These are phyloP conservation scores for Pluvialis apricaria DNA, from an alignment of 2,113 vertebrate genomes.

Conservation along the genomic window DNA sequence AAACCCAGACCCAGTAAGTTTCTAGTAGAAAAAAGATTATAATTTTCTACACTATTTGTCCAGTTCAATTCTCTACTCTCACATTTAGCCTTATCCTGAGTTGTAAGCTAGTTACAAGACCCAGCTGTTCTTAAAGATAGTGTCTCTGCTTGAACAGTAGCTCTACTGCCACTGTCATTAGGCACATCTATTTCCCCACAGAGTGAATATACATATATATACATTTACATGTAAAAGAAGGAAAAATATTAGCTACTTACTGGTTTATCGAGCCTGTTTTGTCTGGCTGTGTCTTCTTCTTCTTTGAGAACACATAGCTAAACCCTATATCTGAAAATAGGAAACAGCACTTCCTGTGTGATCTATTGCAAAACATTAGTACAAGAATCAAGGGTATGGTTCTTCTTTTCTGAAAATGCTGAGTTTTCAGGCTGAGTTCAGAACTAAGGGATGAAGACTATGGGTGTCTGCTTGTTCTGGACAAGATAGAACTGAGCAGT, in stretches of 20 bases:
- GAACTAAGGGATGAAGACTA: background rate
- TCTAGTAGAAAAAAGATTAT: background rate
- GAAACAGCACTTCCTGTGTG: constrained; percentile 56
- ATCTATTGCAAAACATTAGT: constrained; percentile 19
- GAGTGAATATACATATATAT: background rate
- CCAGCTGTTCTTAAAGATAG: background rate
- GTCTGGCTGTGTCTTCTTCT: background rate
- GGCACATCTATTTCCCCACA: background rate
- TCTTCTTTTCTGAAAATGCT: background rate
- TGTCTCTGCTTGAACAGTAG: background rate
- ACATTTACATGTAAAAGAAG: background rate
- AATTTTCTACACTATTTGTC: background rate
- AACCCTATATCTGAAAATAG: constrained; percentile 30
- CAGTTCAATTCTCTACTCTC: background rate
- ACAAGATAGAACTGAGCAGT: background rate
- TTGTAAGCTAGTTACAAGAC: background rate
- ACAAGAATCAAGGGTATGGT: background rate
- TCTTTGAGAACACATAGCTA: background rate
- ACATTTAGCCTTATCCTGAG: background rate
- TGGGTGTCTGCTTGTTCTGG: background rate
- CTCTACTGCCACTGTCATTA: background rate
- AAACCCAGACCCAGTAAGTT: background rate
- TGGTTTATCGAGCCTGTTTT: constrained; percentile 3
- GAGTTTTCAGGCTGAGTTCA: background rate
- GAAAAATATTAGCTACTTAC: constrained; percentile 27